Base-by-base conservation (phyloP, 2,113 vertebrate genomes). In the Noturus placidus region DNA sequence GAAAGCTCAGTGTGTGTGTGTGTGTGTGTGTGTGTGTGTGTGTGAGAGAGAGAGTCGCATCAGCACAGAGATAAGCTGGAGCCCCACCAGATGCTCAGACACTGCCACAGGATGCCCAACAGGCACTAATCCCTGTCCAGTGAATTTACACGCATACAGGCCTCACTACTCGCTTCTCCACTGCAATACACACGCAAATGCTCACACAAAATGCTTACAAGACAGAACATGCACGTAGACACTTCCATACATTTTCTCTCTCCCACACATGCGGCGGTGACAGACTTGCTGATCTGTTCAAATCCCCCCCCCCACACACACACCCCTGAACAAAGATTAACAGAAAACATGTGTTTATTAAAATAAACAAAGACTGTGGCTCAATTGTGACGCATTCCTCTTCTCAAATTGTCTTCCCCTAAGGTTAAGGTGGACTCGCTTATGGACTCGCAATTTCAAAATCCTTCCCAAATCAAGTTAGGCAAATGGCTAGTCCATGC, bases 41-140 rank as follows among this genome's bases (percentile, higher is more conserved):
- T 54, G 54, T 72, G 65, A 72, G 84, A 46, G 42, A 46, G 42
- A 46, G 42, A 46, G 65, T 50, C 20, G 15, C 88, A 90, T 91
- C 79, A 91, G 61, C 85, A 50, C 87, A 82, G 30, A 86, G 74
- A 88, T 74, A 76, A 87, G 70, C 38, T 46, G 35, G 22, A 67
- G 61, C 67, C 65, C 30, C 54, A 79, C 27, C 87, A 63, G 57
- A 52, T 59, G 22, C 17, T 50, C 74, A 61, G 59, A 70, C 78
- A 46, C 54, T 86, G 61, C 35, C 35, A 27, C 42, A 52, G 65
- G 52, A 65, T 59, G 59, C 77, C n/a, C 57, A 33, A 42, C 72
- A 85, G 61, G 35, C 35, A 63, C 65, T 78, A 72, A 27, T 57
- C 61, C 30, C 90, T 42, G 50, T 22, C 78, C 30, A 30, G 19